These are phyloP conservation scores for Ashinkailepas kermadecensis DNA, from an alignment of 2,888 invertebrate genomes.

Conservation along the genomic window DNA sequence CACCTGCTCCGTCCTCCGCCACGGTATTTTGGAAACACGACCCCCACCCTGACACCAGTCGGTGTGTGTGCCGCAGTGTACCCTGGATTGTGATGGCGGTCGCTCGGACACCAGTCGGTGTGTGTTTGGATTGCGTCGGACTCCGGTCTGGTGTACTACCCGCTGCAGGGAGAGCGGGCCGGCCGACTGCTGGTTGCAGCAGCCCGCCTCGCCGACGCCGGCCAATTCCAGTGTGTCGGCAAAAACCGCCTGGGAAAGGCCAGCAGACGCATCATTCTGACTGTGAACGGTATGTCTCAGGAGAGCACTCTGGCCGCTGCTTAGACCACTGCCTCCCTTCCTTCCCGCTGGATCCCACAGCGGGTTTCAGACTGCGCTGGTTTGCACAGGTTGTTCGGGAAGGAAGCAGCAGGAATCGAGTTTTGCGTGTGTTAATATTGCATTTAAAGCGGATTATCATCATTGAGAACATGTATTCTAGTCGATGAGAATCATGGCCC, in stretches of 20 bases:
- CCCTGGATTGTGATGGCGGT: too few species aligned
- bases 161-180: neutral
- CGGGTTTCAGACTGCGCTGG: too few species aligned
- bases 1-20: too few species aligned
- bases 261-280: slow-evolving; percentile 45
- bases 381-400: too few species aligned
- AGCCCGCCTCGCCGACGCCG: neutral
- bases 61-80: neutral
- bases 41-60: neutral
- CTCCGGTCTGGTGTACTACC: neutral
- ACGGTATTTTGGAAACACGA: too few species aligned
- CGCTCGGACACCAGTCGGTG: too few species aligned
- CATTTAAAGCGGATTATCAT: too few species aligned
- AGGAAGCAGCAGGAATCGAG: too few species aligned
- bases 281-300: slow-evolving; percentile 37
- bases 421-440: too few species aligned
- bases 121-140: neutral
- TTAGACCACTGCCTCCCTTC: neutral
- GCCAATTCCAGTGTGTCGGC: slow-evolving; percentile 43
- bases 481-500: too few species aligned
- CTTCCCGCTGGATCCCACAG: neutral
- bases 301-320: neutral
- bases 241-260: slow-evolving; percentile 35
- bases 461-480: too few species aligned
- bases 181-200: neutral